A percentile compares a stretch with the other conserved stretches of the same genome.
Evolutionary conservation across 2,797 vertebrate species (phyloP).

Genomic region (Enteromius unitaeniatus): DNA sequence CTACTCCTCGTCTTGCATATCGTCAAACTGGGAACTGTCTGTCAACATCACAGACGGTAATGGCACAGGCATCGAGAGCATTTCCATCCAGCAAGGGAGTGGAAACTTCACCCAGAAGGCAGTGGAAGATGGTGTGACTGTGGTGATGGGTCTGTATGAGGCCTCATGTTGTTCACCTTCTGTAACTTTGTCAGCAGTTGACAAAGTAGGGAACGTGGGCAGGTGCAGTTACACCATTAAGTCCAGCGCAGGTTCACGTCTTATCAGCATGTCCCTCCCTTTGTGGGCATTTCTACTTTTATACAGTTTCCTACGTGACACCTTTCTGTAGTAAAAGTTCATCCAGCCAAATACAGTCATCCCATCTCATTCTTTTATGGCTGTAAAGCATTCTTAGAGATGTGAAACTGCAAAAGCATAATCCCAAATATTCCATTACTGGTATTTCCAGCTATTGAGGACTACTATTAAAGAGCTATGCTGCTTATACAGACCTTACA

Average conservation of each 20-base stretch:
- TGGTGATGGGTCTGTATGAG: constrained; percentile 64
- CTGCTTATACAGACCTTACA: not conserved
- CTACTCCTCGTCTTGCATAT: constrained; percentile 67
- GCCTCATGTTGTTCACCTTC: constrained; percentile 76
- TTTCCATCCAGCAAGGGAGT: constrained; percentile 65
- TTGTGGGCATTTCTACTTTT: constrained; percentile 69
- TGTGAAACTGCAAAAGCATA: not conserved
- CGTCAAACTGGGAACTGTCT: constrained; percentile 67
- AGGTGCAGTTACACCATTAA: constrained; percentile 71
- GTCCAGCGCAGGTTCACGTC: constrained; percentile 50
- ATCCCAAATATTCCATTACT: not conserved
- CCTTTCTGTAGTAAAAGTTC: constrained; percentile 29
- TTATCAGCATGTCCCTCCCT: constrained; percentile 55
- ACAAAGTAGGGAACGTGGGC: constrained; percentile 75
- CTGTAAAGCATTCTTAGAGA: not conserved
- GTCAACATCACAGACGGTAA: constrained; percentile 74
- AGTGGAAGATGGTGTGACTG: not conserved
- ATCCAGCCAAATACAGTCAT: not conserved
- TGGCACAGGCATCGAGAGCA: constrained; percentile 68
- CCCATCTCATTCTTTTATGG: not conserved
- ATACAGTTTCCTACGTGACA: constrained; percentile 27
- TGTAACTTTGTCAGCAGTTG: constrained; percentile 71
- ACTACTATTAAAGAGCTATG: not conserved
- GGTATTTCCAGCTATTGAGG: not conserved
- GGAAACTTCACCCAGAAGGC: constrained; percentile 60